phyloP scores from a whole-genome alignment of 1,140 invertebrate genomes.

The Ctenoplectra terminalis region DNA sequence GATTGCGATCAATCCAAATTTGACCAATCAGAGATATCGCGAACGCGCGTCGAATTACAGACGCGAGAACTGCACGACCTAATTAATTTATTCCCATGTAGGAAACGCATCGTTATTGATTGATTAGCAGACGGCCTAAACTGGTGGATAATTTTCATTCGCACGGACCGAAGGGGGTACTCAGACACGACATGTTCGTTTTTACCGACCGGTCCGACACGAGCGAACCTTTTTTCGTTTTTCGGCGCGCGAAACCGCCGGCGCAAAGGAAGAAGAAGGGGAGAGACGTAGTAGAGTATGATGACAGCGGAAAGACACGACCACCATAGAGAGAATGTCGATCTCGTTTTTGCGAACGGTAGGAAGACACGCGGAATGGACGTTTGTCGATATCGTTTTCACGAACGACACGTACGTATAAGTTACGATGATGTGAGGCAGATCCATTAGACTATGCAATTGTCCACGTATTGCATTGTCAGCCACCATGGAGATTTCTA shows the following conservation, averaged over 20 bases:
- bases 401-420: constrained; percentile 70
- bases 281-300: constrained; percentile 58
- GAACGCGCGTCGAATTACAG: neutral
- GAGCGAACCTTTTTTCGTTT: neutral
- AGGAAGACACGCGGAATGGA: constrained; percentile 69
- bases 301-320: constrained; percentile 68
- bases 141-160: constrained; percentile 41
- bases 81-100: constrained; percentile 43
- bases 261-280: constrained; percentile 62
- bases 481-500: constrained; percentile 66
- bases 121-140: constrained; percentile 38
- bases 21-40: neutral
- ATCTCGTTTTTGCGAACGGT: constrained; percentile 63
- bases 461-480: constrained; percentile 69
- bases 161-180: neutral
- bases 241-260: constrained; percentile 16
- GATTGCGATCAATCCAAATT: neutral
- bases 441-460: constrained; percentile 70
- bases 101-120: constrained; percentile 42
- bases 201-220: neutral
- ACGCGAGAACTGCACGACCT: constrained; percentile 21
- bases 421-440: constrained; percentile 69
- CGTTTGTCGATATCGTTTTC: constrained; percentile 69
- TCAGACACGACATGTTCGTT: constrained; percentile 49
- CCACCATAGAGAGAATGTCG: constrained; percentile 65